These are phyloP conservation scores for Thaleichthys pacificus DNA, from an alignment of 2,797 vertebrate species.

Conservation along the genomic window DNA sequence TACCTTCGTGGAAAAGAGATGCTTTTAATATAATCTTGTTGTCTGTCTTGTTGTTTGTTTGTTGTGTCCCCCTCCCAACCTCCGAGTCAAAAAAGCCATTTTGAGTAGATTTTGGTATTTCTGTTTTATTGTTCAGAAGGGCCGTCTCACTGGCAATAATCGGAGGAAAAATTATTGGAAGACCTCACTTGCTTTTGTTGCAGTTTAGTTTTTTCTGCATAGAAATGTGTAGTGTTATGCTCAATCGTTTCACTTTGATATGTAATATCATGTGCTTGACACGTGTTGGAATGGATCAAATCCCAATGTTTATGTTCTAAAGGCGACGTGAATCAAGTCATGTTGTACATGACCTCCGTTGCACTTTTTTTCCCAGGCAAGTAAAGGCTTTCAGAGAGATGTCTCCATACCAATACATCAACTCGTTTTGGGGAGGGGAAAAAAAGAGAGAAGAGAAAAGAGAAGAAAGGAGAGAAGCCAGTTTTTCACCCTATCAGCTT, in stretches of 20 bases:
- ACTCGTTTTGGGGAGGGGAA: slow-evolving; percentile 44
- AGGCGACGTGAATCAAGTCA: not conserved
- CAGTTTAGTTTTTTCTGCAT: no score
- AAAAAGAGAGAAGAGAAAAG: slow-evolving; percentile 48
- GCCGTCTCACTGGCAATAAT: no score
- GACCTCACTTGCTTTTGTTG: no score
- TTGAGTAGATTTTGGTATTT: not conserved
- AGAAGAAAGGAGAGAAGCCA: slow-evolving; percentile 64
- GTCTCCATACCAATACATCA: slow-evolving; percentile 66
- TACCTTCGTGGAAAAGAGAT: slow-evolving; percentile 39
- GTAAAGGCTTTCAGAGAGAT: slow-evolving; percentile 43
- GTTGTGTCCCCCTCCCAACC: no score
- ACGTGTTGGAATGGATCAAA: no score
- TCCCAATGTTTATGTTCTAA: no score
- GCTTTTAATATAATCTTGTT: slow-evolving; percentile 48
- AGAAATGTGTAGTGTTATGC: no score
- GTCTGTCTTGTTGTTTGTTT: not conserved
- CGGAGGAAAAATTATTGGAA: no score
- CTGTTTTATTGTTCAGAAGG: not conserved
- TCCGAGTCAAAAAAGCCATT: not conserved
- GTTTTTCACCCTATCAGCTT: slow-evolving; percentile 82
- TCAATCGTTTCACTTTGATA: no score
- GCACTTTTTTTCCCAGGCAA: no score
- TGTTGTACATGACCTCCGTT: not conserved
- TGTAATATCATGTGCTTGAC: no score